Base-by-base conservation (phyloP, 2,888 invertebrate genomes). In the Hemistola chrysoprasaria region DNA sequence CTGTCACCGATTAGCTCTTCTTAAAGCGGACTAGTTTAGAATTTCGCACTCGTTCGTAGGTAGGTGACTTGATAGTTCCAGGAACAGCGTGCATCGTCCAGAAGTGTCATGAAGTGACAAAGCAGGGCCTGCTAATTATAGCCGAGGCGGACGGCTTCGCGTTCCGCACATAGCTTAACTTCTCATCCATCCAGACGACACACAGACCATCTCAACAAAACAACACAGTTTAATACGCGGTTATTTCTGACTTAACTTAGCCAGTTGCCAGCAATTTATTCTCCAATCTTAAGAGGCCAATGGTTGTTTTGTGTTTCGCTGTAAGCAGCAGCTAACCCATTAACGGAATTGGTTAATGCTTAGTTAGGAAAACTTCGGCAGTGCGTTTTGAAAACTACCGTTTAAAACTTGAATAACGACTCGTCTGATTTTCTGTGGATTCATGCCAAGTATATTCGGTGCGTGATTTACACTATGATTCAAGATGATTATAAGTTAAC, bases 101-200 rank as follows among this genome's bases (percentile, higher is more conserved):
- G 66, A 65, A 58, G 60, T 59, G 60, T 55, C 52, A 57, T 37
- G 22, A 54, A 58, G 57, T 60, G 56, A 60, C 67, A 71, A 75
- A 73, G 69, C 70, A 66, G 63, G 62, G 55, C 53, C 50, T 22
- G 65, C 81, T 83, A 83, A 80, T 76, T 71, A 76, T 83, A 83
- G 62, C 43, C 47, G 42, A 54, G 59, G 44, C 52, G 46, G 16
- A 55, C 60, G 65, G 63, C 60, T 62, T 67, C 73, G 72, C 77
- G 65, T 78, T 75, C 78, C 71, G 28, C 51, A 59, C 75, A 71
- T 74, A 67, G 59, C 63, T 69, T 74, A 67, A 58, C 63, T 69
- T 49, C 54, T 36, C 40, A 50, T 58, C 56, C 54, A 54, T 50
- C 54, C 37, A 47, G 52, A 52, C 41, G 33, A 36, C 45, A 44